Percentiles rank a stretch among this genome's conserved stretches.
These are phyloP conservation scores for Agonopterix alstromeriana DNA, from an alignment of 2,888 invertebrate genomes.

Conservation along the genomic window DNA sequence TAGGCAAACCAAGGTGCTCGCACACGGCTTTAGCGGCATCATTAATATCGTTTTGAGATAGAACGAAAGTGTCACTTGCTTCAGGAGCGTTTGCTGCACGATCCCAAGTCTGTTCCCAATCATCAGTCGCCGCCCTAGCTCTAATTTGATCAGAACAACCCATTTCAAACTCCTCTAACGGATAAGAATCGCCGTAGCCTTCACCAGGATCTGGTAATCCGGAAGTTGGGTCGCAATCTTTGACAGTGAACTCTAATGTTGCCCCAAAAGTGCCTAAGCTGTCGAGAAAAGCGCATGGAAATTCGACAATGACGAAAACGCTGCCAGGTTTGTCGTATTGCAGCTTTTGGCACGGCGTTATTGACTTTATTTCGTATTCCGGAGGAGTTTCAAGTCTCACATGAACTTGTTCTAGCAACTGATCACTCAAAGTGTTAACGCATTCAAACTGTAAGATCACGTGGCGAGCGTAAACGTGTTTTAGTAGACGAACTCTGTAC, in stretches of 20 bases:
- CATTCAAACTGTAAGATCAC: slow-evolving; percentile 97
- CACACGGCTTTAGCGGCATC: slow-evolving; percentile 61
- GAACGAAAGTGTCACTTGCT: slow-evolving; percentile 94
- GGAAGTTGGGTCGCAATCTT: slow-evolving; percentile 97
- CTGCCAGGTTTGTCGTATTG: slow-evolving; percentile 92
- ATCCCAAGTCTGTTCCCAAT: slow-evolving; percentile 85
- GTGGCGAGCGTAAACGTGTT: slow-evolving; percentile 92
- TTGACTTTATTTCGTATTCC: slow-evolving; percentile 83
- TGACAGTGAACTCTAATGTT: slow-evolving; percentile 93
- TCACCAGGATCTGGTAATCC: slow-evolving; percentile 97
- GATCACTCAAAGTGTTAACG: slow-evolving; percentile 96
- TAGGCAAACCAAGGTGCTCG: slow-evolving; percentile 54
- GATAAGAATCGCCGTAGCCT: slow-evolving; percentile 97
- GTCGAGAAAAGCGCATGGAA: slow-evolving; percentile 67
- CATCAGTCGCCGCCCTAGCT: slow-evolving; percentile 41
- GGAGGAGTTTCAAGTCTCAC: slow-evolving; percentile 92
- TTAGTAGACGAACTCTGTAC: slow-evolving; percentile 93
- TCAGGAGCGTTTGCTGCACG: slow-evolving; percentile 82
- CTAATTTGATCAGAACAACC: slow-evolving; percentile 58
- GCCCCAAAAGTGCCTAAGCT: slow-evolving; percentile 90
- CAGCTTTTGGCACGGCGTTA: slow-evolving; percentile 84
- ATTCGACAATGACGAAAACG: slow-evolving; percentile 89
- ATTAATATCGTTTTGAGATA: slow-evolving; percentile 75
- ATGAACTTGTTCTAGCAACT: slow-evolving; percentile 93
- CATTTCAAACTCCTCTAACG: slow-evolving; percentile 87